Evolutionary conservation across 1,140 invertebrate genomes (phyloP).

Genomic region (Drosophila nigrodunni): DNA sequence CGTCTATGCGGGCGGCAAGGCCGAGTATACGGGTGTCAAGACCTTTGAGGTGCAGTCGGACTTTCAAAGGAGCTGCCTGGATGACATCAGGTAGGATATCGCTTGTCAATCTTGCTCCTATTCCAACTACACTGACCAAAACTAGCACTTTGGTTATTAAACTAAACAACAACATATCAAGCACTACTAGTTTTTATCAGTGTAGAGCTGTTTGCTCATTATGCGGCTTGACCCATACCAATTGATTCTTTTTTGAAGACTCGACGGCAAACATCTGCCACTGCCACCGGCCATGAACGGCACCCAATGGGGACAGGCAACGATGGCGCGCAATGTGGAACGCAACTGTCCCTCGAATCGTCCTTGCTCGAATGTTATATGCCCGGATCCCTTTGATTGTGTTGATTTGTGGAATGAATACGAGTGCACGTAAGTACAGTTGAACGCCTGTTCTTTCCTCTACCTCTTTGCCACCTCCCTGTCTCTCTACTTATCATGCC

Average conservation of each 20-base stretch:
- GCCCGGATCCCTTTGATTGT: slow-evolving; percentile 88
- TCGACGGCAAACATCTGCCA: slow-evolving; percentile 88
- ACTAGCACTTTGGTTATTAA: too few relatives aligned
- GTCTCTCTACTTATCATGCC: neutral
- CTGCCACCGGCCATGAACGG: slow-evolving; percentile 87
- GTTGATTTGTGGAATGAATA: slow-evolving; percentile 89
- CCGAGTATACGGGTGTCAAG: slow-evolving; percentile 87
- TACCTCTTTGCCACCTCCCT: neutral
- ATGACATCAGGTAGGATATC: slow-evolving; percentile 82
- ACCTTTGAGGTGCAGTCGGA: slow-evolving; percentile 88
- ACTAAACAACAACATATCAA: too few relatives aligned
- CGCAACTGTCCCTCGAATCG: slow-evolving; percentile 87
- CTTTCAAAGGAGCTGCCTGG: slow-evolving; percentile 86
- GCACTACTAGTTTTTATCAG: too few relatives aligned
- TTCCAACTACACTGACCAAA: too few relatives aligned
- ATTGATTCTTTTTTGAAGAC: slow-evolving; percentile 86
- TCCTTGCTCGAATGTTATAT: slow-evolving; percentile 87
- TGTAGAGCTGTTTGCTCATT: slow-evolving; percentile 5
- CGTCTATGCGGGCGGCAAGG: slow-evolving; percentile 89
- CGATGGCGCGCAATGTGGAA: slow-evolving; percentile 85
- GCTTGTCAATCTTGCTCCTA: too few relatives aligned
- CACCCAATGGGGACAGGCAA: slow-evolving; percentile 88
- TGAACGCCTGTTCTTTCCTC: slow-evolving; percentile 10
- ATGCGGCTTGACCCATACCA: neutral
- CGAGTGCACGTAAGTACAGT: slow-evolving; percentile 88